These are phyloP conservation scores for Periplaneta americana DNA, from an alignment of 1,140 invertebrate species.

Conservation along the genomic window DNA sequence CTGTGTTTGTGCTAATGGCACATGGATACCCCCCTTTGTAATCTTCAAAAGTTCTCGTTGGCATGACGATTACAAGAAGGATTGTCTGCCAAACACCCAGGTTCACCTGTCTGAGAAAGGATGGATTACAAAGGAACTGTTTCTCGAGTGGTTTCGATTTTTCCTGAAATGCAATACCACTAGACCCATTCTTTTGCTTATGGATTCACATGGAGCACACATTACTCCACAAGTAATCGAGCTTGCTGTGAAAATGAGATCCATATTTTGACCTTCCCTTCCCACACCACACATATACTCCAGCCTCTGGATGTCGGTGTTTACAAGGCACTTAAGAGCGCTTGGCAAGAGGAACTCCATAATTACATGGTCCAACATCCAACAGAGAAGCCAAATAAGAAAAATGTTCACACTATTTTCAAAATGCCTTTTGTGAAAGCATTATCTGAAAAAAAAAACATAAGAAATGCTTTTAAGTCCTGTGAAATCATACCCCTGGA, in stretches of 20 bases:
- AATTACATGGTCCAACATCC: neutral
- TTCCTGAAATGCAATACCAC: neutral
- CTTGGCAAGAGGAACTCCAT: neutral
- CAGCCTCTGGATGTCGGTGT: neutral
- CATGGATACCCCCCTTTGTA: conserved; percentile 10
- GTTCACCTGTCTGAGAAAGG: conserved; percentile 6
- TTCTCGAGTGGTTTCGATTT: neutral
- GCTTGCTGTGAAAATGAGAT: neutral
- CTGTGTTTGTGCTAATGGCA: conserved; percentile 8
- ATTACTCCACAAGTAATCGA: neutral
- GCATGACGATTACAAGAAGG: neutral
- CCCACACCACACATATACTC: too few relatives aligned
- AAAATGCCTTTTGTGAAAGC: neutral
- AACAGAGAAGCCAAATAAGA: neutral
- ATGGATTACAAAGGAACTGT: conserved; percentile 13
- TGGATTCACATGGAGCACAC: neutral
- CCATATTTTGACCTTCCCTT: neutral
- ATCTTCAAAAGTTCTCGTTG: conserved; percentile 12
- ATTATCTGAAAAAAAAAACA: neutral
- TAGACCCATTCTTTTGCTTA: neutral
- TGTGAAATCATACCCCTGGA: neutral
- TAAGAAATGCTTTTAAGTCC: neutral
- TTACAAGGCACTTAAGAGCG: neutral
- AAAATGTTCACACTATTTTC: neutral
- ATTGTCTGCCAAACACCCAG: conserved; percentile 7